Conservation (phyloP, 1,140 invertebrate genomes). For the Anastatus disparis region DNA sequence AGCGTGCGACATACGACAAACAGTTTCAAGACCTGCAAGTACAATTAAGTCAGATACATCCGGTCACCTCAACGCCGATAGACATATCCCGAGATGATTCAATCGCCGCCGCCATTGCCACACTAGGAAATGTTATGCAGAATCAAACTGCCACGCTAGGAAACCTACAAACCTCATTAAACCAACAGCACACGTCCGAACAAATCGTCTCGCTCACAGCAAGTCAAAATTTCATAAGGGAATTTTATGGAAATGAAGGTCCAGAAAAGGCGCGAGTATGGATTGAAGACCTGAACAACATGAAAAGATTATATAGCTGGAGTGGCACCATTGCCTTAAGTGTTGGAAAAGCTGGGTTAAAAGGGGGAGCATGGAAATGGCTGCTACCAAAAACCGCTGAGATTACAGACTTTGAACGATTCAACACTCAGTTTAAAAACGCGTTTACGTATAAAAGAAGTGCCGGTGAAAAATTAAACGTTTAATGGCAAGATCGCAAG, state of each 20-base stretch:
- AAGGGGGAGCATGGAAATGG: slow-evolving; percentile 35
- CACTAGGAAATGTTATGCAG: not conserved
- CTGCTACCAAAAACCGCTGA: slow-evolving; percentile 20
- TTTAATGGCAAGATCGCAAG: slow-evolving; percentile 9
- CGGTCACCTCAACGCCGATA: no score
- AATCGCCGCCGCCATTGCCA: not conserved
- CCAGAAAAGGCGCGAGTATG: no score
- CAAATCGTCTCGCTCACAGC: no score
- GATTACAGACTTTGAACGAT: no score
- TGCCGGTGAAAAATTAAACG: slow-evolving; percentile 14
- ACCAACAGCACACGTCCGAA: slow-evolving; percentile 16
- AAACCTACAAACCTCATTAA: slow-evolving; percentile 7
- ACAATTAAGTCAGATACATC: not conserved
- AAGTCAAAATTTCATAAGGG: no score
- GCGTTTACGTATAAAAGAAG: no score
- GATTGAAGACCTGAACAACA: slow-evolving; percentile 4
- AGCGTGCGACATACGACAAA: not conserved
- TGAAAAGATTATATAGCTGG: slow-evolving; percentile 15
- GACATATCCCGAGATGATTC: no score
- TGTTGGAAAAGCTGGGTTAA: slow-evolving; percentile 24
- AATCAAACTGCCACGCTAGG: no score
- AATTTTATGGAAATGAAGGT: no score
- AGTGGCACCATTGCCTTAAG: not conserved
- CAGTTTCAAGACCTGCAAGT: not conserved
- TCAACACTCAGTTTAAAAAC: slow-evolving; percentile 18